Evolutionary conservation across 1,140 invertebrate species (phyloP), one percentile per base, ranked within the genome.

Genomic region (Zaprionus kolodkinae): DNA sequence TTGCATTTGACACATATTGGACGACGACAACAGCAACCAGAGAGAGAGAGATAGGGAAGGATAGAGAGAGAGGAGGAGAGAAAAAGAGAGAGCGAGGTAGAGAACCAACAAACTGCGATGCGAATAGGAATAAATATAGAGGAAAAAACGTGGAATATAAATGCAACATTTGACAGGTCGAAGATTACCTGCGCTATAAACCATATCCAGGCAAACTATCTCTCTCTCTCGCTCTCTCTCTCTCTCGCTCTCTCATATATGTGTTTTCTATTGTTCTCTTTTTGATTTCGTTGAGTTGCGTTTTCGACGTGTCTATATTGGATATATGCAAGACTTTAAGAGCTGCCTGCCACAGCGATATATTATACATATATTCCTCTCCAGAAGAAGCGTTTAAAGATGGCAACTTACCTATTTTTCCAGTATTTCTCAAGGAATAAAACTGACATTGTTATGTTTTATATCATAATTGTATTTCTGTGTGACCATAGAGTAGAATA

Each of bases 1-100:
- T 90, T 90, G 86, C 86, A 91, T 90, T 90, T 90, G 86, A 90
- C 86, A 90, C 87, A 90, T 90, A 91, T 90, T 90, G 87, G 87
- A 86, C 87, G 82, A 89, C 81, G 81, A 78, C 75, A 77, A 80
- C 62, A 60, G 40, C 72, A 61, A 68, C 82, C 45, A 60, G 35
- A 45, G 66, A n/a, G 21, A 21, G 21, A 21, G 2, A 15, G 17
- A 30, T 1, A 60, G 40, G 67, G 55, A 68, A 82, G 38, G n/a
- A n/a, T n/a, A 60, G 35, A 45, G 66, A 15, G 33, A 35, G 33
- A 35, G 33, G 10, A 7, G 10, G 33, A 35, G 33, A 10, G 33
- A 10, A 7, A 10, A 7, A 10, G 33, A 52, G 3, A 36, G 35
- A 55, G 72, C 72, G 9, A 55, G 30, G 50, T 27, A 64, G 61